phyloP scores from a whole-genome alignment of 2,888 invertebrate species.

The Argyresthia goedartella region DNA sequence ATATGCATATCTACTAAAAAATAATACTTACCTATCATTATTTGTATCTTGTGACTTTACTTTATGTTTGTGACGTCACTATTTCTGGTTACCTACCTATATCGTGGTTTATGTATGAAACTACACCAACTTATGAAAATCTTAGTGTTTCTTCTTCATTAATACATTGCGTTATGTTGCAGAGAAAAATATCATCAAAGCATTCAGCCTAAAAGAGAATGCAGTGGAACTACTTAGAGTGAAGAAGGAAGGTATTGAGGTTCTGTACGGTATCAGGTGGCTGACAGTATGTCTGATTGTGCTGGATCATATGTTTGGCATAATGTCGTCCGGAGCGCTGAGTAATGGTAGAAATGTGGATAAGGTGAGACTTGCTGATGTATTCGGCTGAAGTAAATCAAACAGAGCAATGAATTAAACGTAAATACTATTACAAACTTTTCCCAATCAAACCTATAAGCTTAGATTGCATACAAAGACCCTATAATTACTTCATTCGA shows the following conservation, averaged over 20 bases:
- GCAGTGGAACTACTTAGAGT: conserved; percentile 34
- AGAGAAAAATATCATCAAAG: conserved; percentile 30
- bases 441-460: background rate
- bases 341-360: conserved; percentile 68
- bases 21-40: no score
- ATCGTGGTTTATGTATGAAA: no score
- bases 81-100: no score
- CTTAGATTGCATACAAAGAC: no score
- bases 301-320: conserved; percentile 67
- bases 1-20: no score
- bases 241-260: conserved; percentile 45
- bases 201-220: conserved; percentile 49
- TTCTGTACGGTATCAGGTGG: conserved; percentile 71
- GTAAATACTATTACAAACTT: background rate
- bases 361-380: conserved; percentile 35
- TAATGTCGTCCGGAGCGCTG: conserved; percentile 52
- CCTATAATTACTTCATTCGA: no score
- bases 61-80: no score
- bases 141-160: no score
- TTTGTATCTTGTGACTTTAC: no score
- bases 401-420: no score
- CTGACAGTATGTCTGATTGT: conserved; percentile 69
- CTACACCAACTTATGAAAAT: no score
- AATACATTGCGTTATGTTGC: background rate
- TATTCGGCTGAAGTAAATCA: no score